Conservation (phyloP, 2,888 invertebrate species). For the Mythimna lalbum region DNA sequence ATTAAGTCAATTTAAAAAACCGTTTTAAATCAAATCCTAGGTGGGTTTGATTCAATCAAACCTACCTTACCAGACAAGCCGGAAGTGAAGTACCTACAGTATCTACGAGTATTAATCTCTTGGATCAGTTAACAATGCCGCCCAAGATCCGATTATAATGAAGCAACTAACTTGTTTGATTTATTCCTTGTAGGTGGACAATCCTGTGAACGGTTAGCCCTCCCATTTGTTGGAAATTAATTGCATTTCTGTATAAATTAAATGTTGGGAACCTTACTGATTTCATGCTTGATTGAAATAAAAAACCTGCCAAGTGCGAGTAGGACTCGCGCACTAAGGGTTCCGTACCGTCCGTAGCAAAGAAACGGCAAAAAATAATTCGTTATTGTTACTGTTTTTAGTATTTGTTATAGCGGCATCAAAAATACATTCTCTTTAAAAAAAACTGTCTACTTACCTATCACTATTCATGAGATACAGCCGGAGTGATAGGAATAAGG, state of each 20-base stretch:
- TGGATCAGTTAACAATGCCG: conserved; percentile 39
- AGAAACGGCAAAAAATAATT: no score
- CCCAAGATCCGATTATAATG: conserved; percentile 51
- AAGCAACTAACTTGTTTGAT: conserved; percentile 55
- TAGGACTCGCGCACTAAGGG: no score
- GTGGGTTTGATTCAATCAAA: no score
- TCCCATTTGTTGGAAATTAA: conserved; percentile 53
- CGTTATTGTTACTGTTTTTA: no score
- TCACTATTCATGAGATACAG: no score
- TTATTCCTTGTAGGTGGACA: conserved; percentile 60
- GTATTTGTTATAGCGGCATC: no score
- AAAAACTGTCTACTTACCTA: no score
- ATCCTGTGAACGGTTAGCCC: conserved; percentile 40
- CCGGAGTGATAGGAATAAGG: no score
- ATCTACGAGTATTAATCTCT: conserved; percentile 26
- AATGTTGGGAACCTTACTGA: conserved; percentile 30
- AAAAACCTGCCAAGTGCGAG: neutral
- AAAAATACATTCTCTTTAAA: no score
- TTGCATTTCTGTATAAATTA: conserved; percentile 47
- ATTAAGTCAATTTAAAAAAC: neutral
- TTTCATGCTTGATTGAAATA: conserved; percentile 13
- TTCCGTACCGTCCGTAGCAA: no score
- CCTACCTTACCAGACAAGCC: neutral
- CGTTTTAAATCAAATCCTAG: neutral
- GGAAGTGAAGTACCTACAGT: conserved; percentile 32